These are phyloP conservation scores for Xenopus laevis DNA, from an alignment of 2,113 vertebrate genomes.

Conservation along the genomic window DNA sequence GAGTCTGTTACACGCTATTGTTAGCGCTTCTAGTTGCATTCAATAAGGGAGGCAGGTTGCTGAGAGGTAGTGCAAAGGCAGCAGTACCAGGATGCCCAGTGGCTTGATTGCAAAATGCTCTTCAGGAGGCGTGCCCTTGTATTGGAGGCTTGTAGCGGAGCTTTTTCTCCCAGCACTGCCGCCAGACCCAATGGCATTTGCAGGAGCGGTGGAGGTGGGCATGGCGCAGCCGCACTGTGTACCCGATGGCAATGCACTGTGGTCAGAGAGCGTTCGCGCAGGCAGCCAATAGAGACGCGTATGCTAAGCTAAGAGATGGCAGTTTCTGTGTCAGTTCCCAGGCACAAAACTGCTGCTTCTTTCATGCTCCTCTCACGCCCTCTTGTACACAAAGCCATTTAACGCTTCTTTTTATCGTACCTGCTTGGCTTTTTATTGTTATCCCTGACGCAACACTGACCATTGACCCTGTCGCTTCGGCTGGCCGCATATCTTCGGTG, in stretches of 20 bases:
- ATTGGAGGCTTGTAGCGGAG: too few species aligned
- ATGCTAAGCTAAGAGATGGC: neutral
- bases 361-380: too few species aligned
- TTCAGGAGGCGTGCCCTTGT: neutral
- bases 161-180: constrained; percentile 28
- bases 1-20: too few species aligned
- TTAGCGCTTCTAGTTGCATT: too few species aligned
- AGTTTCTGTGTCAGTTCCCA: neutral
- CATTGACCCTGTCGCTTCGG: too few species aligned
- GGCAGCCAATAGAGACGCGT: constrained; percentile 19
- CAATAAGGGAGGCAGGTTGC: neutral
- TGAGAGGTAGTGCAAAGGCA: neutral
- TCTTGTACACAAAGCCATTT: neutral
- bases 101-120: too few species aligned
- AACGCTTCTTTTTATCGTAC: too few species aligned
- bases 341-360: neutral
- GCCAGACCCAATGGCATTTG: constrained; percentile 6
- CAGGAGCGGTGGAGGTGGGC: constrained; percentile 74
- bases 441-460: too few species aligned
- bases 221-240: constrained; percentile 94
- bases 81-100: neutral
- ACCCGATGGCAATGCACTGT: constrained; percentile 82
- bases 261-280: constrained; percentile 67
- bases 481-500: too few species aligned
- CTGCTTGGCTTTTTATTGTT: too few species aligned